A percentile compares a stretch with the other conserved stretches of the same genome.
Conservation (phyloP, 1,140 invertebrate genomes). For the Drosophila burlai region DNA sequence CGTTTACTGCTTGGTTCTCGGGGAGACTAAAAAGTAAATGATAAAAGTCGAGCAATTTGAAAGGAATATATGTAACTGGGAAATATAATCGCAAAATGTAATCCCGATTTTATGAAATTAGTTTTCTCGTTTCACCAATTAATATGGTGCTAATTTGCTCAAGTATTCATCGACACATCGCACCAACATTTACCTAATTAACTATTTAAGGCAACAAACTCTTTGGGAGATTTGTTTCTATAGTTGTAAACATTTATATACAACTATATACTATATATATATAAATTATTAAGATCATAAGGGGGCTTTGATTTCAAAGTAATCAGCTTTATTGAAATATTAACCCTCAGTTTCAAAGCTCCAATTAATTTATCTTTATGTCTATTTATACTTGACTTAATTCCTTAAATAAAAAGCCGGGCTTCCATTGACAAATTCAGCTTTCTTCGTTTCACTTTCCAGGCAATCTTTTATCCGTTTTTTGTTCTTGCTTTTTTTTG, state of each 20-base stretch:
- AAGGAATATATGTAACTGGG: not conserved
- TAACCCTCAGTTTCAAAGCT: not conserved
- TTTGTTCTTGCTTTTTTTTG: not conserved
- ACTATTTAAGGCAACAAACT: not conserved
- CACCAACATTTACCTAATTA: not conserved
- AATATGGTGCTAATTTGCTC: not conserved
- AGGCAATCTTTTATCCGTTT: not conserved
- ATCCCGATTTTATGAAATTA: not conserved
- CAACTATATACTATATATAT: no score
- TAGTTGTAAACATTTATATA: no score
- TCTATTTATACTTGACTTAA: not conserved
- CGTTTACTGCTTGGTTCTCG: not conserved
- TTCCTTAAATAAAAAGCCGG: slow-evolving; percentile 12
- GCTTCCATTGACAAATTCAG: slow-evolving; percentile 1
- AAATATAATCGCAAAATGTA: not conserved
- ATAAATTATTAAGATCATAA: no score
- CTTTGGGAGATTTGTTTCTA: not conserved
- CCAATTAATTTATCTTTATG: not conserved
- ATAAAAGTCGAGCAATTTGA: not conserved
- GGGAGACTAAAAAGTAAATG: not conserved
- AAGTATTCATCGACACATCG: not conserved
- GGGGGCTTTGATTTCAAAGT: no score
- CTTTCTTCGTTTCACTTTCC: not conserved
- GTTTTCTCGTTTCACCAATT: no score
- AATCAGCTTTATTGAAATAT: no score